Evolutionary conservation across 2,113 vertebrate genomes (phyloP), one percentile per base, ranked within the genome.

Genomic region (Pollachius pollachius): DNA sequence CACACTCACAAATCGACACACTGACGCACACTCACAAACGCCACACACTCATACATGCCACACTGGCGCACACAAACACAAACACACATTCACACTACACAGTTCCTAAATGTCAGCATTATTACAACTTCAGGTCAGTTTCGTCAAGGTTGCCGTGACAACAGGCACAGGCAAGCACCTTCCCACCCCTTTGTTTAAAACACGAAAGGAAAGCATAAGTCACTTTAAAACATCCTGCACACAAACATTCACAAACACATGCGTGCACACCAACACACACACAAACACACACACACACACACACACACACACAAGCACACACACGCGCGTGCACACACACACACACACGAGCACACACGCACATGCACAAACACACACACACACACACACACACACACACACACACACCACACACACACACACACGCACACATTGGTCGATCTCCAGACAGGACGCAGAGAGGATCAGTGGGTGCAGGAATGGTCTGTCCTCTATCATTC

Each of bases 201-300:
- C 64, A 62, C 1, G 56, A 41, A 83, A 65, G 74, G 73, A 75
- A 72, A 60, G 18, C 52, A 41, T 70, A 67, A 27, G 56, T 83
- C 66, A 69, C 19, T 61, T 59, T 82, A 79, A 61, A 76, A 59
- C 30, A 34, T 34, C 30, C 6, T 34, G 30, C 30, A 48, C 41
- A 12, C 41, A 48, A 9, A 48, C 41, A 41, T 11, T 6, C 6
- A 41, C 37, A 41, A 5, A 6, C 9, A 76, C 64, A 99, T 90
- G 25, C 96, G 96, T 73, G 98, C 97, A 0, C 96, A 97, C 64
- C 98, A 93, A 0, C 97, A 98, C 0, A 96, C 96, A 27, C 96
- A 96, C 15, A 59, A n/a, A 18, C 37, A 37, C 34, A 41, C 37
- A 41, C 1, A 41, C 6, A 41, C 37, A 41, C 5, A 41, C 37